Conservation (phyloP, 2,113 vertebrate genomes). For the Deroptyus accipitrinus region DNA sequence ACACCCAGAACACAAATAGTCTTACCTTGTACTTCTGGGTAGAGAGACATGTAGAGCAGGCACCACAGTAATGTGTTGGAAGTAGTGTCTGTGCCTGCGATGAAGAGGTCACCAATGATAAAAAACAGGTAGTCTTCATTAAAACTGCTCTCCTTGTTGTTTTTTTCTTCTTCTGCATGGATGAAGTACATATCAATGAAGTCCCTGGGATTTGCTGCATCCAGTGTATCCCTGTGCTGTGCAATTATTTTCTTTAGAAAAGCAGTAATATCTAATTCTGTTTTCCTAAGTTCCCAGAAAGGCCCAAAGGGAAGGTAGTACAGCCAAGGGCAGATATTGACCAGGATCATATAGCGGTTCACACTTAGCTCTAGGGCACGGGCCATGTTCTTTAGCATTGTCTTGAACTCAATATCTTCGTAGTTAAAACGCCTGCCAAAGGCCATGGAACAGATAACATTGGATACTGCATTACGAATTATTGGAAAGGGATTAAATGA, state of each 20-base stretch:
- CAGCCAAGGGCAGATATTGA: slow-evolving; percentile 88
- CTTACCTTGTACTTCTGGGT: slow-evolving; percentile 89
- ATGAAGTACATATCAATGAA: slow-evolving; percentile 95
- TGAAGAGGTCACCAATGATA: slow-evolving; percentile 93
- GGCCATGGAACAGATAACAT: slow-evolving; percentile 91
- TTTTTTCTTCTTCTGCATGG: slow-evolving; percentile 78
- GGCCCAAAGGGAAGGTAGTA: slow-evolving; percentile 90
- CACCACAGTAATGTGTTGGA: slow-evolving; percentile 94
- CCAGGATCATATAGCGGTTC: slow-evolving; percentile 80
- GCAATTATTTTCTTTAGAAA: slow-evolving; percentile 90
- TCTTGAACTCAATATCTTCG: slow-evolving; percentile 83
- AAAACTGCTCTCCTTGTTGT: slow-evolving; percentile 79
- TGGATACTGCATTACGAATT: slow-evolving; percentile 86
- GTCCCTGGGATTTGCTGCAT: slow-evolving; percentile 84
- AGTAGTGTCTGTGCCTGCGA: slow-evolving; percentile 96
- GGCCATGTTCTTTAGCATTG: slow-evolving; percentile 84
- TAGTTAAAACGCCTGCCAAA: slow-evolving; percentile 89
- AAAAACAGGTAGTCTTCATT: slow-evolving; percentile 93
- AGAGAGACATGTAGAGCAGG: slow-evolving; percentile 89
- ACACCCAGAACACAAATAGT: not conserved
- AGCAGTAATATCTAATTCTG: slow-evolving; percentile 83
- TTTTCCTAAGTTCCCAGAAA: slow-evolving; percentile 85
- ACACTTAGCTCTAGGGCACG: slow-evolving; percentile 84
- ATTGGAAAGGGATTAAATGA: slow-evolving; percentile 78
- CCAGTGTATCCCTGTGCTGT: slow-evolving; percentile 82